These are phyloP conservation scores for Suillia variegata DNA, from an alignment of 2,888 invertebrate species.

Conservation along the genomic window DNA sequence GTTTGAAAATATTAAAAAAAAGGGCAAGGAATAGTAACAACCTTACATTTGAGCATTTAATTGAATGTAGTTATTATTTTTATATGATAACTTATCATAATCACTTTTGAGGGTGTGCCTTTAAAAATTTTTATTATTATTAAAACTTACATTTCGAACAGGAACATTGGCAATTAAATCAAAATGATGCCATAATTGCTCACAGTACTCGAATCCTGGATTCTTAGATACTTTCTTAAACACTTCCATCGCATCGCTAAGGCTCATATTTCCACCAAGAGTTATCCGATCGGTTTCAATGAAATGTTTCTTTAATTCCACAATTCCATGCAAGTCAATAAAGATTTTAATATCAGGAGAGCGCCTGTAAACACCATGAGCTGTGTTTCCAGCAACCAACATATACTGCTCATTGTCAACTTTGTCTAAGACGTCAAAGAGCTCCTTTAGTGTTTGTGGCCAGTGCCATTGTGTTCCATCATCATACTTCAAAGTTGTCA, in stretches of 20 bases:
- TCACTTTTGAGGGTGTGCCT: too few species aligned
- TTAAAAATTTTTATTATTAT: too few species aligned
- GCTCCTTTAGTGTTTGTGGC: conserved; percentile 41
- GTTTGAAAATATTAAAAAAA: too few species aligned
- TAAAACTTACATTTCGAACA: conserved; percentile 67
- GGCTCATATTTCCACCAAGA: conserved; percentile 60
- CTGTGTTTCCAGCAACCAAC: conserved; percentile 78
- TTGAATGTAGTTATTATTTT: too few species aligned
- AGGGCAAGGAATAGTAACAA: too few species aligned
- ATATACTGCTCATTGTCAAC: conserved; percentile 63
- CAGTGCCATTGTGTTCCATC: conserved; percentile 52
- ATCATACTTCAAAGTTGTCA: conserved; percentile 32
- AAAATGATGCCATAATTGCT: conserved; percentile 62
- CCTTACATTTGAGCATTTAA: too few species aligned
- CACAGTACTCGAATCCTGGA: conserved; percentile 65
- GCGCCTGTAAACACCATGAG: conserved; percentile 67
- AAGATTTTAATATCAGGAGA: conserved; percentile 60
- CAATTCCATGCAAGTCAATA: conserved; percentile 69
- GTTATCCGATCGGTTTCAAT: conserved; percentile 42
- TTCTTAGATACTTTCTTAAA: conserved; percentile 59
- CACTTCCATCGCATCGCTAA: conserved; percentile 64
- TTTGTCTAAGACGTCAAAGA: conserved; percentile 54
- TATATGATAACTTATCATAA: too few species aligned
- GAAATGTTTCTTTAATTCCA: conserved; percentile 64
- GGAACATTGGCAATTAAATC: conserved; percentile 69